A percentile compares a stretch with the other conserved stretches of the same genome.
Evolutionary conservation across 2,797 vertebrate species (phyloP).

Genomic region (Staurois parvus): DNA sequence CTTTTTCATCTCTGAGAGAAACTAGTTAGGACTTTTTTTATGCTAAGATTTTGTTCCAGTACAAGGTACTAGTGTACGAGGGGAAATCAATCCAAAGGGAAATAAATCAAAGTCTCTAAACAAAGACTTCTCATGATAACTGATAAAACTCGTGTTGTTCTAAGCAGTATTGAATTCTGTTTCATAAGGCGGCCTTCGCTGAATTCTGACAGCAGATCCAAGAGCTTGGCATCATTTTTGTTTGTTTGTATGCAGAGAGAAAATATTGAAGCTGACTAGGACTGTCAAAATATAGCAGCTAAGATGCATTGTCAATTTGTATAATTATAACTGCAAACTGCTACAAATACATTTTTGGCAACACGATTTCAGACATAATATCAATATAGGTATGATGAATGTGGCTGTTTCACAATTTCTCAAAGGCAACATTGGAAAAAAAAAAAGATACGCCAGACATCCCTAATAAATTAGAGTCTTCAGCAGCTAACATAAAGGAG

Average conservation of each 20-base stretch:
- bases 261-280: background rate
- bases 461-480: background rate
- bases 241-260: background rate
- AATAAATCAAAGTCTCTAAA: slow-evolving; percentile 25
- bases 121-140: slow-evolving; percentile 1
- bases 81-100: slow-evolving; percentile 28
- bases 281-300: background rate
- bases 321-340: background rate
- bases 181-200: background rate
- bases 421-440: background rate
- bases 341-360: background rate
- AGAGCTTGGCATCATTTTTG: background rate
- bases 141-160: background rate
- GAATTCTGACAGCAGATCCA: background rate
- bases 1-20: too few relatives aligned
- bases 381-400: background rate
- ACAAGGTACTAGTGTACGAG: background rate
- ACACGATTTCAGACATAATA: background rate
- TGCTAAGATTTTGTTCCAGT: background rate
- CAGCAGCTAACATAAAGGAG: background rate
- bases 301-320: background rate
- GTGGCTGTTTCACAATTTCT: background rate
- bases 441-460: background rate
- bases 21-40: background rate
- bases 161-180: background rate